These are phyloP conservation scores for Mechanitis messenoides DNA, from an alignment of 2,888 invertebrate species.

Conservation along the genomic window DNA sequence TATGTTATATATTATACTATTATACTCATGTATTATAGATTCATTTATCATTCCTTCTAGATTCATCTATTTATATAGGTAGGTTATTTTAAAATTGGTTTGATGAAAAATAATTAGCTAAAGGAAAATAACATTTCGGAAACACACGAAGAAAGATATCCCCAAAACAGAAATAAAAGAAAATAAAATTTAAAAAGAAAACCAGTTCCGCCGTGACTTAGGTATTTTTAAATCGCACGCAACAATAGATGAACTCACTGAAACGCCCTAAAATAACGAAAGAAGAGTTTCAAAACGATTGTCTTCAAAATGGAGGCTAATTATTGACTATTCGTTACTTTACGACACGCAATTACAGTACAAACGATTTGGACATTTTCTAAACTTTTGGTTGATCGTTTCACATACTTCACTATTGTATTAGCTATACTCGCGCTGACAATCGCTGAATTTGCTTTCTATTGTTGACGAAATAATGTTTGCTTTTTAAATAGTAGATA, in stretches of 20 bases:
- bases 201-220: slow-evolving; percentile 1
- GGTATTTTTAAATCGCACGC: slow-evolving; percentile 19
- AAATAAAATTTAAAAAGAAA: slow-evolving; percentile 9
- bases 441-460: slow-evolving; percentile 30
- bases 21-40: too few species aligned
- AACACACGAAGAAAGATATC: neutral
- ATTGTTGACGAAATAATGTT: slow-evolving; percentile 31
- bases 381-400: slow-evolving; percentile 29
- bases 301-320: slow-evolving; percentile 42
- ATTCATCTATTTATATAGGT: too few species aligned
- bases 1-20: too few species aligned
- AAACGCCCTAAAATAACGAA: slow-evolving; percentile 31
- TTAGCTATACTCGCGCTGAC: slow-evolving; percentile 25
- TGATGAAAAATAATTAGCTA: too few species aligned
- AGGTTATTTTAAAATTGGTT: too few species aligned
- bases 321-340: slow-evolving; percentile 39
- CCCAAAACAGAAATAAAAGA: neutral
- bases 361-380: slow-evolving; percentile 32
- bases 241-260: neutral
- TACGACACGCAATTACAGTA: slow-evolving; percentile 33
- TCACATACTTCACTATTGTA: slow-evolving; percentile 29
- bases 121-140: too few species aligned
- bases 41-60: too few species aligned
- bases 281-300: slow-evolving; percentile 37
- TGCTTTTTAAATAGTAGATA: neutral